Conservation (phyloP, 30 jellyfish, hydroid and myxozoan species). For the Hydractinia echinata region DNA sequence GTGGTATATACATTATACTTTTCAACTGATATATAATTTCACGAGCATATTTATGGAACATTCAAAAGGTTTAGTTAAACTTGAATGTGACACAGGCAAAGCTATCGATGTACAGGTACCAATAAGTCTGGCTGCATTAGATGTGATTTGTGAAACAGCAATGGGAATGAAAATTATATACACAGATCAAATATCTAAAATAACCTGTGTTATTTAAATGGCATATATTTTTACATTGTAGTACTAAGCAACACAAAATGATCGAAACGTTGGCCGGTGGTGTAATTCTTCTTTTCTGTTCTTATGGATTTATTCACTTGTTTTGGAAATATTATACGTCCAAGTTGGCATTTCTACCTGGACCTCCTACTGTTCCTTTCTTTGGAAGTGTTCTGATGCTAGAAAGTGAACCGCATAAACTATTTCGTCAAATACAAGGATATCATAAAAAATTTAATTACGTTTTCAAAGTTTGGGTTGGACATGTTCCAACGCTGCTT, state of each 20-base stretch:
- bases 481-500: background rate
- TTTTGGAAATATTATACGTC: background rate
- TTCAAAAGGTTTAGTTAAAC: conserved; percentile 46
- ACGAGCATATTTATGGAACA: conserved; percentile 61
- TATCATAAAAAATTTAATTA: background rate
- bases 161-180: conserved; percentile 87
- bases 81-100: conserved; percentile 25
- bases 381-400: conserved; percentile 8
- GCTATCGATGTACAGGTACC: conserved; percentile 39
- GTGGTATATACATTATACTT: too few species aligned
- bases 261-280: too few species aligned
- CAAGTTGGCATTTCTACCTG: background rate
- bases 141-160: conserved; percentile 61
- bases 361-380: conserved; percentile 19
- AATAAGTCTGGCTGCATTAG: conserved; percentile 31
- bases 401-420: background rate
- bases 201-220: too few species aligned
- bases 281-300: too few species aligned
- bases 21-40: conserved; percentile 33
- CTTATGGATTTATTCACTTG: background rate
- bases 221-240: too few species aligned
- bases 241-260: too few species aligned
- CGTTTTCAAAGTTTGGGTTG: conserved; percentile 25
- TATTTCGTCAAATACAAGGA: conserved; percentile 14
- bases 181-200: too few species aligned